A percentile compares a stretch with the other conserved stretches of the same genome.
Conservation (phyloP, 2,797 vertebrate species). For the Stomatorhinus walkeri region DNA sequence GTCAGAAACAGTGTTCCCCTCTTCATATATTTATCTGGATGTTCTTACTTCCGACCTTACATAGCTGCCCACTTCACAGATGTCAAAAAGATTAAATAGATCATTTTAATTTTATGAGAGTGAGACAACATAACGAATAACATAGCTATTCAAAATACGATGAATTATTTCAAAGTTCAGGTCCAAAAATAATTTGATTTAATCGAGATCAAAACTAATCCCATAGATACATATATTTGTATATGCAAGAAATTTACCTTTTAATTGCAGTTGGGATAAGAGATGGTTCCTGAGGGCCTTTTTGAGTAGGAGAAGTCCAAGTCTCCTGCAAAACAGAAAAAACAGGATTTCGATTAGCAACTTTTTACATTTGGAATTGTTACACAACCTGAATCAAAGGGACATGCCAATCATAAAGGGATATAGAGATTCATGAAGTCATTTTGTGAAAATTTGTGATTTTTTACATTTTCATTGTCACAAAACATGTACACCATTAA, state of each 20-base stretch:
- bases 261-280: not conserved
- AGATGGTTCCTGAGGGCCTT: not conserved
- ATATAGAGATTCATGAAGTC: not conserved
- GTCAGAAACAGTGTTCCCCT: not conserved
- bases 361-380: not conserved
- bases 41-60: not conserved
- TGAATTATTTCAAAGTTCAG: not conserved
- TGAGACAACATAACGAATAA: not conserved
- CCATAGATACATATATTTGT: not conserved
- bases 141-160: not conserved
- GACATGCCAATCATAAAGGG: not conserved
- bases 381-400: not conserved
- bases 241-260: not conserved
- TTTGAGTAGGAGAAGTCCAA: not conserved
- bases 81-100: not conserved
- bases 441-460: not conserved
- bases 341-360: not conserved
- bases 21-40: not conserved
- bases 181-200: not conserved
- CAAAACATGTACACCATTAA: not conserved
- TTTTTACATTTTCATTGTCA: not conserved
- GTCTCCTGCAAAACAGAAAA: not conserved
- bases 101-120: not conserved
- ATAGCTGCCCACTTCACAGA: not conserved
- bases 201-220: not conserved